Conservation (phyloP, 2,888 invertebrate species). For the Sarcophaga caerulescens region DNA sequence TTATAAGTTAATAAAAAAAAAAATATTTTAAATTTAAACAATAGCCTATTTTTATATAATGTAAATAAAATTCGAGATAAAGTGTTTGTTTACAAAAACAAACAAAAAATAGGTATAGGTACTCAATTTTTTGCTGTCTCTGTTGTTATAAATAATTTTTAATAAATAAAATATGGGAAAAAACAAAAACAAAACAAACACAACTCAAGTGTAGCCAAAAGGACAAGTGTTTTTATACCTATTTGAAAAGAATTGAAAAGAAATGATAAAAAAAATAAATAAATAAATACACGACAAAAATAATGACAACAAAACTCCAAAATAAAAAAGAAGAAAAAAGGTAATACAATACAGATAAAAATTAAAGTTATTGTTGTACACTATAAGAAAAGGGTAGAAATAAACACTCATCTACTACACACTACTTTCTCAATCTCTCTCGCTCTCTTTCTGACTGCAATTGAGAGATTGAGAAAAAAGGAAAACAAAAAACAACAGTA, state of each 20-base stretch:
- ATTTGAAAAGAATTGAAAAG: constrained; percentile 49
- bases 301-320: constrained; percentile 10
- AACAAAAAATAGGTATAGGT: background rate
- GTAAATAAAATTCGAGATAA: background rate
- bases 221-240: constrained; percentile 62
- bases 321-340: constrained; percentile 1
- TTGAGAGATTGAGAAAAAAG: background rate
- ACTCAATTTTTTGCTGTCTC: background rate
- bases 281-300: constrained; percentile 1
- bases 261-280: constrained; percentile 22
- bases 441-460: background rate
- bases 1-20: background rate
- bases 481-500: background rate
- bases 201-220: constrained; percentile 56
- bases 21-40: constrained; percentile 4
- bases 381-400: background rate
- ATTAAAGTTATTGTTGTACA: too few relatives aligned
- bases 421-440: too few relatives aligned
- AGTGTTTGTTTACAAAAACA: background rate
- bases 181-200: constrained; percentile 12
- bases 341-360: constrained; percentile 6
- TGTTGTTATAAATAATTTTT: constrained; percentile 40
- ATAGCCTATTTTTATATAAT: background rate
- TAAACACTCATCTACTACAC: too few relatives aligned
- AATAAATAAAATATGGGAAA: constrained; percentile 11